phyloP scores from a whole-genome alignment of 1,140 invertebrate species.

The Aphaenogaster floridana region DNA sequence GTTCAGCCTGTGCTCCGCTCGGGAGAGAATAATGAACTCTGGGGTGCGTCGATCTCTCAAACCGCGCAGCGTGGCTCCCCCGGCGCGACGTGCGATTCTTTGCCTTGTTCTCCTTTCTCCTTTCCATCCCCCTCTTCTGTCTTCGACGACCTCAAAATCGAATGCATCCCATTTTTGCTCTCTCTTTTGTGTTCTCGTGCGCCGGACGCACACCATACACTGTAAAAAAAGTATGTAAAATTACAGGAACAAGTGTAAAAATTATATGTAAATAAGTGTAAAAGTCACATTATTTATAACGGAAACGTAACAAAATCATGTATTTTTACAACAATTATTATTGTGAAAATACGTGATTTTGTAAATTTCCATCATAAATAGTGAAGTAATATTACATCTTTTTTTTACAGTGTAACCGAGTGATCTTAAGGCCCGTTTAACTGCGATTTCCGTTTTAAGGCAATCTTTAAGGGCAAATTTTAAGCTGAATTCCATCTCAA shows the following conservation, averaged over 20 bases:
- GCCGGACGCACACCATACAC: neutral
- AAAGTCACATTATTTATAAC: too few relatives aligned
- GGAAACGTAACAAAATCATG: too few relatives aligned
- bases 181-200: neutral
- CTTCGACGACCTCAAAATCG: slow-evolving; percentile 18
- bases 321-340: too few relatives aligned
- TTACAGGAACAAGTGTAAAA: too few relatives aligned
- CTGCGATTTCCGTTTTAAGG: neutral
- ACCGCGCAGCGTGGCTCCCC: slow-evolving; percentile 56
- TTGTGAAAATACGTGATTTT: too few relatives aligned
- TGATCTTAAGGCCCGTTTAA: neutral
- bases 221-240: too few relatives aligned
- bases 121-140: slow-evolving; percentile 23
- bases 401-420: neutral
- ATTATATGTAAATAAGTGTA: too few relatives aligned
- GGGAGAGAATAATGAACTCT: slow-evolving; percentile 83
- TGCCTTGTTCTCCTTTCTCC: slow-evolving; percentile 56
- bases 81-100: slow-evolving; percentile 34
- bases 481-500: too few relatives aligned
- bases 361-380: too few relatives aligned
- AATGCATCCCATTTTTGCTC: neutral
- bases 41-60: slow-evolving; percentile 72
- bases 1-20: slow-evolving; percentile 69
- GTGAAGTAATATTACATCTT: too few relatives aligned
- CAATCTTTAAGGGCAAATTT: too few relatives aligned